Conservation (phyloP, 2,113 vertebrate species). For the Chloropsis cyanopogon region DNA sequence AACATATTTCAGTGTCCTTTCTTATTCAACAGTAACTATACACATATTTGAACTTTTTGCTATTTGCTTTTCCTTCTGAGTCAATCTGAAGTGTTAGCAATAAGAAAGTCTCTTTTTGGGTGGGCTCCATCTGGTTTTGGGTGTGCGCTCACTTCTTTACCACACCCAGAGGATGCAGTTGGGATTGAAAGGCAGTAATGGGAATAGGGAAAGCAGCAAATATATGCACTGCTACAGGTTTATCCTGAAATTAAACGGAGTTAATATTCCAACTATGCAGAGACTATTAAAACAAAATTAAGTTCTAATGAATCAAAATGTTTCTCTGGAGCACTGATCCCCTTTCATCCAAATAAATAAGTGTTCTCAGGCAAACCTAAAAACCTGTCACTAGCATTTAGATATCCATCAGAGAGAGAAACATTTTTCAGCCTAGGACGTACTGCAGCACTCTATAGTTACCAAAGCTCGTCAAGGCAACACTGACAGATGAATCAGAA, state of each 20-base stretch:
- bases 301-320: neutral
- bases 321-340: neutral
- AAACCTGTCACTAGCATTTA: neutral
- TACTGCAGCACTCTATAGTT: neutral
- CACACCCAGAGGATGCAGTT: neutral
- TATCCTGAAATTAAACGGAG: neutral
- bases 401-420: neutral
- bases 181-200: neutral
- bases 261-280: neutral
- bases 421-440: neutral
- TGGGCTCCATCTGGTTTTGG: conserved; percentile 43
- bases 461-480: neutral
- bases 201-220: neutral
- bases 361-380: neutral
- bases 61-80: neutral
- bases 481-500: neutral
- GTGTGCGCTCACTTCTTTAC: neutral
- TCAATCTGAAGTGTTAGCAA: neutral
- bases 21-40: neutral
- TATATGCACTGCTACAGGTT: neutral
- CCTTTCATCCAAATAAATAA: neutral
- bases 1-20: neutral
- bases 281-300: neutral
- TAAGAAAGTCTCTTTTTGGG: neutral
- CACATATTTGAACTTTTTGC: neutral